Base-by-base conservation (phyloP, 2,797 vertebrate genomes). In the Pseudochirops cupreus region DNA sequence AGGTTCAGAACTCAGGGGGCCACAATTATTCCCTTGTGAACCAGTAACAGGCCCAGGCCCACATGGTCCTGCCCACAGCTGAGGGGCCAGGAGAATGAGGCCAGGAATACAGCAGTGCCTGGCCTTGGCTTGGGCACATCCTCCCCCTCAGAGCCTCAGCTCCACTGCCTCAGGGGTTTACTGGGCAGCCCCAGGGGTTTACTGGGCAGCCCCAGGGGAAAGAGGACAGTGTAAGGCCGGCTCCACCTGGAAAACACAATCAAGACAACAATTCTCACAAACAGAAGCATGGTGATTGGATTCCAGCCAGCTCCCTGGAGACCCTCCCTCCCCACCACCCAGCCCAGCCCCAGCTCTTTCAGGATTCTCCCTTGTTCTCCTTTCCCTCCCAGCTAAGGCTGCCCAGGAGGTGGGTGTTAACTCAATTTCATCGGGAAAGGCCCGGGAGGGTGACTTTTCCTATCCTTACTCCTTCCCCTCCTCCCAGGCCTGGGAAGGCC, bases 1-100 rank as follows among this genome's bases (percentile, higher is more conserved):
- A 0, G 39, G 21, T 21, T 0, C 9, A 6, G 39, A 2, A 24
- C 7, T 5, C 74, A 24, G 7, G 7, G 4, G 1, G 18, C 46
- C 39, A 39, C 74, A 46, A 7, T 24, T 46, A 67, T 10, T 74
- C 18, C 74, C 67, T 82, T 46, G 1, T 39, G 74, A 26, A 24
- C 18, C 21, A 46, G 67, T 18, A 16, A 82, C 6, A 74, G 67
- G 46, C 18, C 16, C 16, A 26, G 6, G n/a, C n/a, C 18, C 2
- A 82, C 7, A 0, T 24, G 2, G 18, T 39, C 67, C n/a, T 46
- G n/a, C 62, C 33, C 62, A 33, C 62, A 67, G 12, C 33, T n/a
- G 33, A 39, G 21, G 67, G 39, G 2, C 21, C 39, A 3, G 5
- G 9, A 82, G 21, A 87, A 87, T 24, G 21, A 82, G 74, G 39